Evolutionary conservation across 2,888 invertebrate genomes (phyloP), one percentile per base, ranked within the genome.

Genomic region (Phasia obesa): DNA sequence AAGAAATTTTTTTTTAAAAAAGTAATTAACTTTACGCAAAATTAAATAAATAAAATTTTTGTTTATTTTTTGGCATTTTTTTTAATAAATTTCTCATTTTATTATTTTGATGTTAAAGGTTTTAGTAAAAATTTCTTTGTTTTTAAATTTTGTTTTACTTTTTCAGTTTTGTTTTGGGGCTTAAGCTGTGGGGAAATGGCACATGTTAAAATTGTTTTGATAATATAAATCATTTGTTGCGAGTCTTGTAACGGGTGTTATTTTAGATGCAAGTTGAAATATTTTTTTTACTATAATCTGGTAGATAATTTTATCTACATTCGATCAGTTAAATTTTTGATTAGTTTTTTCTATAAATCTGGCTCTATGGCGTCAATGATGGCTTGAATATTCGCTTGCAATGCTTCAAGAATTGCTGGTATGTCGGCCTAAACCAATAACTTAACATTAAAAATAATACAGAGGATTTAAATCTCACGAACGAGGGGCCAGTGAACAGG

Each of bases 11-110:
- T 42, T 25, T 13, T 17, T 35, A 19, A 55, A 47, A 71, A 23
- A 65, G 35, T 82, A 78, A 82, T 82, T 82, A 74, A 64, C 42
- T 77, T 57, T 70, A 74, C 51, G 65, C 74, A 75, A 75, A 74
- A 78, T 78, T 70, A 73, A 77, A 27, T 69, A 51, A 67, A 77
- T 42, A 59, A 51, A 70, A 19, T n/a, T n/a, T 59, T 42, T 67
- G 6, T 64, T 69, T 47, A 35, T 42, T 53, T 57, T 51, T 42
- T 13, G 19, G 11, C 44, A 31, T 17, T 17, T 38, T 51, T 55
- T 71, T 23, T 65, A 71, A 73, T 53, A 57, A 71, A 71, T 71
- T 73, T 70, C 1, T 65, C 17, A 57, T 60, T 49, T 60, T 57
- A 49, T 51, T 64, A 57, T 53, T 75, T 38, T 59, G 51, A 59